These are phyloP conservation scores for Trichonephila clavata DNA, from an alignment of 1,140 invertebrate genomes.

Conservation along the genomic window DNA sequence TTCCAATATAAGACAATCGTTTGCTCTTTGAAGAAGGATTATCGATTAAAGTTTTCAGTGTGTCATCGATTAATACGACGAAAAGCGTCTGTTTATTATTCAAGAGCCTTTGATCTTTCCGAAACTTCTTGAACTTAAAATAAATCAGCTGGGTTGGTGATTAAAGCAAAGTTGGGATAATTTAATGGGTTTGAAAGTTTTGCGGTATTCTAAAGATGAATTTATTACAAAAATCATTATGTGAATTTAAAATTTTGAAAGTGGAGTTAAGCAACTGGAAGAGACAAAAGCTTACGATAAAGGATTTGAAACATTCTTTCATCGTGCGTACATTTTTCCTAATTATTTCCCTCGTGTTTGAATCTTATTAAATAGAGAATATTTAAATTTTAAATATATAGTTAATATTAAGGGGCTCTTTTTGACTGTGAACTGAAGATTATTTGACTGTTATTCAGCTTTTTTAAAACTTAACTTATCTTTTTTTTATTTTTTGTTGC, in stretches of 20 bases:
- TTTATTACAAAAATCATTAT: background rate
- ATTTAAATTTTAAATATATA: no score
- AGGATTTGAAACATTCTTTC: background rate
- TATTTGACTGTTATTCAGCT: no score
- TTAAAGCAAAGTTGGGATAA: background rate
- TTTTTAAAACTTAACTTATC: no score
- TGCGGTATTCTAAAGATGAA: background rate
- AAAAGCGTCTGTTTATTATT: conserved; percentile 31
- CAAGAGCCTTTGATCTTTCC: conserved; percentile 18
- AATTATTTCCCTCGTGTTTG: no score
- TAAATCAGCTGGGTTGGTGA: conserved; percentile 9
- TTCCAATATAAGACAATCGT: conserved; percentile 48
- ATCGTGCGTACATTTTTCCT: no score
- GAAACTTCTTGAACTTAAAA: conserved; percentile 23
- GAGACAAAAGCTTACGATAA: background rate
- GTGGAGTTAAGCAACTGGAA: background rate
- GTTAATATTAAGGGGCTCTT: no score
- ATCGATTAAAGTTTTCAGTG: conserved; percentile 30
- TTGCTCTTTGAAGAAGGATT: background rate
- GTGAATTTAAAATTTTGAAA: background rate
- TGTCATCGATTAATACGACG: conserved; percentile 30
- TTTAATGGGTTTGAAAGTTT: background rate
- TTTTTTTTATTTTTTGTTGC: no score
- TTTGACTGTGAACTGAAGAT: no score
- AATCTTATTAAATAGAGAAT: no score